These are phyloP conservation scores for Polyodon spathula DNA, from an alignment of 2,113 vertebrate genomes.

Conservation along the genomic window DNA sequence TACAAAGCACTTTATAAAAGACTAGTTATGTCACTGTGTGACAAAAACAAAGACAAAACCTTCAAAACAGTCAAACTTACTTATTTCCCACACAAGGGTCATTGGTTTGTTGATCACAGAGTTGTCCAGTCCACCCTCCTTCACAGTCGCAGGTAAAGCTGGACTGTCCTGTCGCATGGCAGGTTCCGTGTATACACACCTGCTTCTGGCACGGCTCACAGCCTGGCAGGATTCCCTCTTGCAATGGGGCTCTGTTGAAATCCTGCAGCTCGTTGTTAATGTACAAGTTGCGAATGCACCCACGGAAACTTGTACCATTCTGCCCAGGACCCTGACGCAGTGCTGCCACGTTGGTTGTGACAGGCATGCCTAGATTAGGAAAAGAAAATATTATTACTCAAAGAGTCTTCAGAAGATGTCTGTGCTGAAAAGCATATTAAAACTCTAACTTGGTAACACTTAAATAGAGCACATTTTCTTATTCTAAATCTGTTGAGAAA, in stretches of 20 bases:
- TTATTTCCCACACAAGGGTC: conserved; percentile 93
- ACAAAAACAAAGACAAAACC: too few species aligned
- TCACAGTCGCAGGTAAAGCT: conserved; percentile 88
- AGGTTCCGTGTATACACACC: conserved; percentile 78
- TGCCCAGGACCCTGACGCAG: conserved; percentile 74
- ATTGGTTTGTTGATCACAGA: conserved; percentile 84
- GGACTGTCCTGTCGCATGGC: conserved; percentile 73
- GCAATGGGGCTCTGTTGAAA: conserved; percentile 74
- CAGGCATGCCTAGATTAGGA: conserved; percentile 71
- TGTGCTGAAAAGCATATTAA: conserved; percentile 8
- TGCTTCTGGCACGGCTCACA: conserved; percentile 90
- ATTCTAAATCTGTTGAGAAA: not conserved
- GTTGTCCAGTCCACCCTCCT: conserved; percentile 77
- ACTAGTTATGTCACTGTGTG: too few species aligned
- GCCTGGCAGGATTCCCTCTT: conserved; percentile 80
- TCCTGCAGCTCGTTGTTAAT: conserved; percentile 92
- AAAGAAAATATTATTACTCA: too few species aligned
- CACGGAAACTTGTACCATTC: conserved; percentile 87
- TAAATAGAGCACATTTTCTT: conserved; percentile 10
- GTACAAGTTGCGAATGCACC: conserved; percentile 85
- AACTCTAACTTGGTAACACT: conserved; percentile 11
- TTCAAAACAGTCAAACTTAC: conserved; percentile 73
- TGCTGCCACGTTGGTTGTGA: conserved; percentile 66
- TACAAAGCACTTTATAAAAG: not conserved
- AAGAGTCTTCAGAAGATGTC: not conserved